Conservation (phyloP, 2,888 invertebrate species). For the Rotaria socialis region DNA sequence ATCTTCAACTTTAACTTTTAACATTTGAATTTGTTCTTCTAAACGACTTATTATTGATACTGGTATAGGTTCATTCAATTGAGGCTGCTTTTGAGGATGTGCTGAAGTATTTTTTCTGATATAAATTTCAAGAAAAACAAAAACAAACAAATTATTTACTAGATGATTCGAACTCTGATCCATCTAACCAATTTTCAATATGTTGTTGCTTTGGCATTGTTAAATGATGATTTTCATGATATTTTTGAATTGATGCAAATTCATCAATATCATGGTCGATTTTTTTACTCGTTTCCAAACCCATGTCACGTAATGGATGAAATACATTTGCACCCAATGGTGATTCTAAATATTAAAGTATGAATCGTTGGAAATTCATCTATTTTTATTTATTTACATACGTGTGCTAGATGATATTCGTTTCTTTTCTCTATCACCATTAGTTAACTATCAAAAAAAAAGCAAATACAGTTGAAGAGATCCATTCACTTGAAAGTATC, state of each 20-base stretch:
- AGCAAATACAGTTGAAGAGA: neutral
- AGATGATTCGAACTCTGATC: neutral
- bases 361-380: no score
- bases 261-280: neutral
- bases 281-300: neutral
- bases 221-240: constrained; percentile 6
- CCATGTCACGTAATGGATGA: constrained; percentile 36
- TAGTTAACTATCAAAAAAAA: neutral
- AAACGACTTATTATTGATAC: neutral
- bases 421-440: neutral
- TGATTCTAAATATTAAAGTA: neutral
- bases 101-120: neutral
- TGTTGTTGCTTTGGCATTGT: neutral
- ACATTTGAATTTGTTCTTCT: constrained; percentile 36
- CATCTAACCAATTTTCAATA: constrained; percentile 35
- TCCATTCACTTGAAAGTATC: no score
- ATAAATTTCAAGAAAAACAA: neutral
- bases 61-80: neutral
- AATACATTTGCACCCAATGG: neutral
- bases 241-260: neutral
- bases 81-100: neutral
- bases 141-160: neutral
- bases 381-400: neutral
- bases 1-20: constrained; percentile 33
- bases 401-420: neutral